These are phyloP conservation scores for Globia sparganii DNA, from an alignment of 2,888 invertebrate species.

Conservation along the genomic window DNA sequence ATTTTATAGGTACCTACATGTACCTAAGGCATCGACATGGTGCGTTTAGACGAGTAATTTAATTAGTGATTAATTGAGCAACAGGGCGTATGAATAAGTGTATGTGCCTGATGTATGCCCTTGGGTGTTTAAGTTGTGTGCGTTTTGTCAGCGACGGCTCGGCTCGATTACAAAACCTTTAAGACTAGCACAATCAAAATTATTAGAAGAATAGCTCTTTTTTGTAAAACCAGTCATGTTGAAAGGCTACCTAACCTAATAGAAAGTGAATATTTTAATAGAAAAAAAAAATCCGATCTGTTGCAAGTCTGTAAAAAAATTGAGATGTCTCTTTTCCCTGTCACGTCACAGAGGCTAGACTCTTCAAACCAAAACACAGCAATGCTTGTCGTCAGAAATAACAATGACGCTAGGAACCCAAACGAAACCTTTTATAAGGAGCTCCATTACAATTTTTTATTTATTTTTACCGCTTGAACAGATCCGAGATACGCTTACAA, in stretches of 20 bases:
- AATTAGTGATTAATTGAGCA: conserved; percentile 57
- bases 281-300: neutral
- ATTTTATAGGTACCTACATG: conserved; percentile 65
- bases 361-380: neutral
- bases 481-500: conserved; percentile 31
- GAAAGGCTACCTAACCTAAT: neutral
- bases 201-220: neutral
- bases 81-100: conserved; percentile 42
- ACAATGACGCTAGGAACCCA: conserved; percentile 12
- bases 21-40: conserved; percentile 38
- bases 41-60: conserved; percentile 56
- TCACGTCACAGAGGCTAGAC: neutral
- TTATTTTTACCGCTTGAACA: conserved; percentile 32
- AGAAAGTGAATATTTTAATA: neutral
- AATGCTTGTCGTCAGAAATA: neutral
- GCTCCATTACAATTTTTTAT: conserved; percentile 26
- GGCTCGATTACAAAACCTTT: neutral
- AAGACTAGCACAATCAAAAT: neutral
- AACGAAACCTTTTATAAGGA: conserved; percentile 1
- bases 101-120: conserved; percentile 5
- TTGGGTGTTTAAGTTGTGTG: conserved; percentile 17
- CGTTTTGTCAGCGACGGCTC: neutral
- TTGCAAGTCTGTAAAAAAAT: neutral
- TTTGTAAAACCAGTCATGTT: neutral
- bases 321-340: neutral